These are phyloP conservation scores for Ophion ellenae DNA, from an alignment of 2,888 invertebrate genomes.

Conservation along the genomic window DNA sequence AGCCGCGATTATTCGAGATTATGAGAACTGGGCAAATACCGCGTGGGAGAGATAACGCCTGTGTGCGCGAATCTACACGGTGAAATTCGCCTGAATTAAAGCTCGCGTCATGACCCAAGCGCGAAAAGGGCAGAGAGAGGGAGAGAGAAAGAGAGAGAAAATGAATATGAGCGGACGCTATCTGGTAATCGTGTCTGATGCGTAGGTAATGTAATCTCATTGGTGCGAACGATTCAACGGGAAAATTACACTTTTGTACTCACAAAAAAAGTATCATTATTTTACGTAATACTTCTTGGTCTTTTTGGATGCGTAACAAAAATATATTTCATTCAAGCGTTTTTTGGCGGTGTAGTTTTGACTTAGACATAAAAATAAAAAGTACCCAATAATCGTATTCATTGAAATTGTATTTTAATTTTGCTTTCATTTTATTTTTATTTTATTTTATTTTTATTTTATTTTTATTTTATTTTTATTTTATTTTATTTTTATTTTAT, in stretches of 20 bases:
- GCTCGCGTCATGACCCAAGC: slow-evolving; percentile 78
- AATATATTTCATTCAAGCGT: too few relatives aligned
- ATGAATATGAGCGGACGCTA: slow-evolving; percentile 35
- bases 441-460: too few relatives aligned
- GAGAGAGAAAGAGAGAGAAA: slow-evolving; percentile 31
- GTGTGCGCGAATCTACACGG: slow-evolving; percentile 62
- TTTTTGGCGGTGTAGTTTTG: too few relatives aligned
- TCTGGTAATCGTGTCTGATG: slow-evolving; percentile 28
- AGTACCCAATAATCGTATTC: too few relatives aligned
- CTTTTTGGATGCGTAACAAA: background rate
- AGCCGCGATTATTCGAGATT: slow-evolving; percentile 69
- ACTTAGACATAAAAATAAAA: too few relatives aligned
- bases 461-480: too few relatives aligned
- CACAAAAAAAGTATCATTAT: too few relatives aligned
- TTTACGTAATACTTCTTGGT: background rate
- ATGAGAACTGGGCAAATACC: slow-evolving; percentile 81
- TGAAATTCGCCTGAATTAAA: slow-evolving; percentile 78
- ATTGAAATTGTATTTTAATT: too few relatives aligned
- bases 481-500: too few relatives aligned
- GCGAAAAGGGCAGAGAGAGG: slow-evolving; percentile 70
- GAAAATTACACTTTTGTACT: slow-evolving; percentile 11
- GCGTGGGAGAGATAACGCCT: slow-evolving; percentile 81
- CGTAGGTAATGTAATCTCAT: slow-evolving; percentile 12
- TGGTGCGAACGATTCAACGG: background rate
- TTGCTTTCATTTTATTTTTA: too few relatives aligned